These are phyloP conservation scores for Trissonchulus latispiculum DNA, from an alignment of 2,888 invertebrate genomes.

Conservation along the genomic window DNA sequence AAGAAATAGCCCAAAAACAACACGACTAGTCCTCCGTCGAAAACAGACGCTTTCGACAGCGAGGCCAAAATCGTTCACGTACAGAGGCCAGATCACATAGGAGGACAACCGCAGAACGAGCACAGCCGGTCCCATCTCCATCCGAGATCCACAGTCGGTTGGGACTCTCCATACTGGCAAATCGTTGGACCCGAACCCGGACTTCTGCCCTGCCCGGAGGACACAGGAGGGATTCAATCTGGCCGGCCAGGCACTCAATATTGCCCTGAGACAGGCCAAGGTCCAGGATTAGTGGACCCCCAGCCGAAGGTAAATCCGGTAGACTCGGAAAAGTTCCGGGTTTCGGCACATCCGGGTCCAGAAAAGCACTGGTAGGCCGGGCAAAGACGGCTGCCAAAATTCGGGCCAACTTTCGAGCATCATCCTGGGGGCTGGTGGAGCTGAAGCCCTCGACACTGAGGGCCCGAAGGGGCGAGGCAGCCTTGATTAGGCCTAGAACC, in stretches of 20 bases:
- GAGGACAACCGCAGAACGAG: not conserved
- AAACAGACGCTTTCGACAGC: too few species aligned
- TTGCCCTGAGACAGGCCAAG: not conserved
- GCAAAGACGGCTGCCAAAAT: not conserved
- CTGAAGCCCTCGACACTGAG: not conserved
- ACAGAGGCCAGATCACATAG: not conserved
- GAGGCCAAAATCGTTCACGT: not conserved
- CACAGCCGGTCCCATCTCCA: not conserved
- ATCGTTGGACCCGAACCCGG: not conserved
- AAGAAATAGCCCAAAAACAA: too few species aligned
- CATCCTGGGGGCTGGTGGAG: not conserved
- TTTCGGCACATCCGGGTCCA: too few species aligned
- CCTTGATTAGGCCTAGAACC: not conserved
- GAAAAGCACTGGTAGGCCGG: not conserved
- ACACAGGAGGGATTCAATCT: not conserved
- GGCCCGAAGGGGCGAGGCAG: not conserved
- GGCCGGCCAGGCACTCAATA: too few species aligned
- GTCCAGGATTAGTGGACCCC: not conserved
- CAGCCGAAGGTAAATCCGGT: too few species aligned
- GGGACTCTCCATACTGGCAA: not conserved
- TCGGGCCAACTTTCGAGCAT: not conserved
- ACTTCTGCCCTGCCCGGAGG: not conserved
- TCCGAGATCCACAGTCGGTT: not conserved
- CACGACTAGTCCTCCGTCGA: too few species aligned
- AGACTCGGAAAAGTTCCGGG: too few species aligned